Evolutionary conservation across 2,888 invertebrate genomes (phyloP).

Genomic region (Choristoneura rosaceana): DNA sequence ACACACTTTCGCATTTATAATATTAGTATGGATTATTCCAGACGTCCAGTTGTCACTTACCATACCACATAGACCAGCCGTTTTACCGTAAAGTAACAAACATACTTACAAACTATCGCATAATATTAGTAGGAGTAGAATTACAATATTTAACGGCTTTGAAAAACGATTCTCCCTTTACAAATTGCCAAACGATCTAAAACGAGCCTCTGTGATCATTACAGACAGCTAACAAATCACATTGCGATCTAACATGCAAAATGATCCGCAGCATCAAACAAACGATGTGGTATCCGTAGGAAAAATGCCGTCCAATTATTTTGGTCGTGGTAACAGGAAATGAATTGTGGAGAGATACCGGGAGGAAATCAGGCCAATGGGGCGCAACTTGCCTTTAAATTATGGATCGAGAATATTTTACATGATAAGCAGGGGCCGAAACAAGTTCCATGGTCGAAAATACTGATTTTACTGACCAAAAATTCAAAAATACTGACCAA

Average conservation of each 20-base stretch:
- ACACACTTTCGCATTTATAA: no score
- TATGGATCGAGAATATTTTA: constrained; percentile 22
- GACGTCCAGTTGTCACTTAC: no score
- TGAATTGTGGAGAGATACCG: constrained; percentile 24
- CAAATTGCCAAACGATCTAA: constrained; percentile 4
- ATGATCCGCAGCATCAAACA: constrained; percentile 18
- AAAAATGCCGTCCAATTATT: constrained; percentile 33
- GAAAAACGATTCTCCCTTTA: not conserved
- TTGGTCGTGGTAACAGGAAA: constrained; percentile 11
- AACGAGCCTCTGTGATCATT: constrained; percentile 12
- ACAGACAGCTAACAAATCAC: constrained; percentile 22
- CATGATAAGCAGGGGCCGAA: no score
- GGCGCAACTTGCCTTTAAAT: constrained; percentile 31
- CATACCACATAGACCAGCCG: no score
- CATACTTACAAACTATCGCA: no score
- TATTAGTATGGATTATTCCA: no score
- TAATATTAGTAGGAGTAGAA: no score
- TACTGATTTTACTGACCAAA: no score
- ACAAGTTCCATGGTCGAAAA: no score
- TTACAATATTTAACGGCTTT: not conserved
- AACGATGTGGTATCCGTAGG: constrained; percentile 28
- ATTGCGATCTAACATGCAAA: constrained; percentile 26
- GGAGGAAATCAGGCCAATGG: constrained; percentile 16
- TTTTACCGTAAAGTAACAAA: no score
- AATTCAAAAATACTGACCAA: no score